Base-by-base conservation (phyloP, 2,888 invertebrate genomes). In the Plusia festucae region DNA sequence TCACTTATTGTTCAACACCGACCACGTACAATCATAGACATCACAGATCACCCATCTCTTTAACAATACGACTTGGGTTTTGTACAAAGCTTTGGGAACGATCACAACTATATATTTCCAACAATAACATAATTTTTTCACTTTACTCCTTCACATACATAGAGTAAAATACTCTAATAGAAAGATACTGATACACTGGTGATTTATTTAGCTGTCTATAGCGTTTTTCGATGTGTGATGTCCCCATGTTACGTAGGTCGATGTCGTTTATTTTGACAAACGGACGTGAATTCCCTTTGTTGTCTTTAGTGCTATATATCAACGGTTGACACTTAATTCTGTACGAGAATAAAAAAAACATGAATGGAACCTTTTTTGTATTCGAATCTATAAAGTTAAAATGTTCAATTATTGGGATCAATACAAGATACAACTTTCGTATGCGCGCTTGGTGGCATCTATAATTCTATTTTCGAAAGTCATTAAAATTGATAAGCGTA, bases 251-350 rank as follows among this genome's bases (percentile, higher is more conserved):
- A 88, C 89, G 91, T 93, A 90, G 92, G 91, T 88, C 80, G 90
- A 87, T 82, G 82, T 85, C 88, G 89, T 92, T 93, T 94, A 93
- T 94, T 93, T 92, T 92, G 93, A 92, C 93, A 91, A 89, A 90
- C 91, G 88, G 84, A 89, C 88, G 86, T 88, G 86, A 83, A 89
- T 85, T 87, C 86, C 85, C 89, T 92, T 93, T 93, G 92, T 93
- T 91, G 87, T 88, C 83, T 89, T 87, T 87, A 85, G 85, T 85
- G 85, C 90, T 79, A 92, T 94, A 93, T 89, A 93, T 93, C 93
- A 93, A 86, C 82, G 85, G 83, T 71, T 88, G 91, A 91, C 90
- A 90, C 84, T 84, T 85, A 85, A 88, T 88, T 89, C 87, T 86
- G 82, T 83, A 78, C 77, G 81, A 84, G 83, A 82, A 62, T 32